phyloP scores from a whole-genome alignment of 2,113 vertebrate species.

The Lophura nycthemera region DNA sequence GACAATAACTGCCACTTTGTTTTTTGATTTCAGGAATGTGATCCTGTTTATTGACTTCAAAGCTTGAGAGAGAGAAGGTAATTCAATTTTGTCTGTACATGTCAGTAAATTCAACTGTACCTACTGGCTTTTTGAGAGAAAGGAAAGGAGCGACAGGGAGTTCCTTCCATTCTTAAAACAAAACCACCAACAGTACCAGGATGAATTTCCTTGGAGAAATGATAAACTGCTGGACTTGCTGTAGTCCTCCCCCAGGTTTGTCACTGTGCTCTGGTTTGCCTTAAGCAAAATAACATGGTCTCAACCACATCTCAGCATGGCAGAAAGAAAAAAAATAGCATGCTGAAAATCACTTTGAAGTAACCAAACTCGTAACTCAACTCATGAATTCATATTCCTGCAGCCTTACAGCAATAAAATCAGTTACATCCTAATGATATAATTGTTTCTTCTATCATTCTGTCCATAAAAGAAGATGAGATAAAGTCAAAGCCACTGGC shows the following conservation, averaged over 20 bases:
- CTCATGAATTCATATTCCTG: slow-evolving; percentile 14
- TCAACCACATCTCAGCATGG: background rate
- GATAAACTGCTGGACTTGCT: background rate
- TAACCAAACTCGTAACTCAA: background rate
- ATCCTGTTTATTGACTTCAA: background rate
- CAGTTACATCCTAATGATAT: slow-evolving; percentile 28
- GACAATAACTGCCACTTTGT: background rate
- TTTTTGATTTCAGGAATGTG: background rate
- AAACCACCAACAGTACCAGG: too few relatives aligned
- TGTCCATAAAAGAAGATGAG: slow-evolving; percentile 19
- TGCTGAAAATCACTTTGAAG: slow-evolving; percentile 21
- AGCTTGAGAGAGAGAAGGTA: background rate
- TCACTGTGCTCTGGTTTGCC: background rate
- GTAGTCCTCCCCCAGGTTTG: background rate
- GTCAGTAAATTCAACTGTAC: background rate
- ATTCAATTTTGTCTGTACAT: background rate
- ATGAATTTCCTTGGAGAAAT: background rate
- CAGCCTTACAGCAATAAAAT: slow-evolving; percentile 54
- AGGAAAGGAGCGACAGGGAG: background rate
- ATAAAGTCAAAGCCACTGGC: slow-evolving; percentile 50
- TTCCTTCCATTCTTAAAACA: too few relatives aligned
- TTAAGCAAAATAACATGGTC: background rate
- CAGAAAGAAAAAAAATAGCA: background rate
- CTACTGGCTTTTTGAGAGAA: background rate
- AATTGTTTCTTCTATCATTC: slow-evolving; percentile 49